Base-by-base conservation (phyloP, 1,140 invertebrate species). In the Apis laboriosa region DNA sequence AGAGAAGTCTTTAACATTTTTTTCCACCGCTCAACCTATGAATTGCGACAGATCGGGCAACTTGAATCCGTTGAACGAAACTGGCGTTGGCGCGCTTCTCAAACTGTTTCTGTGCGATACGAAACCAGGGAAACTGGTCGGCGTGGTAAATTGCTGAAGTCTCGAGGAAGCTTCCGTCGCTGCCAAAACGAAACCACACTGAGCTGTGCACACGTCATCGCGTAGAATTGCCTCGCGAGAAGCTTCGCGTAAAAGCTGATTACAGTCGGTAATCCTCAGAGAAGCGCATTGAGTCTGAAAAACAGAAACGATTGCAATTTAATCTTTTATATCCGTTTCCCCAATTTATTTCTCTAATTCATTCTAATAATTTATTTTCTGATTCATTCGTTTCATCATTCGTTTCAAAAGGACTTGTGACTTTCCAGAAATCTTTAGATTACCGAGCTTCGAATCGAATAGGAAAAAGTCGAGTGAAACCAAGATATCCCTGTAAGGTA, bases 241-340 rank as follows among this genome's bases (percentile, higher is more conserved):
- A 93, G 97, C 98, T 93, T 98, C 97, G 49, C 96, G 95, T 49
- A 97, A 93, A 56, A 98, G 94, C 86, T 97, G 96, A 60, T 96
- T 96, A 92, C 98, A 99, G 92, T 98, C 97, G 15, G 97, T 98
- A 73, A 99, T 97, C 84, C 97, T 96, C 21, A 98, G 93, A 0
- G 98, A 98, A 55, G 98, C 97, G 91, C 98, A 99, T 91, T 98
- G 97, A 1, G 97, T 96, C 97, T 98, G 94, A n/a, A 94, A 95
- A 63, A n/a, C 5, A 15, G 24, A 24, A 15, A 24, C 7, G 9
- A 17, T 43, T 7, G 34, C 0, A 43, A 43, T 7, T 43, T 43
- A 7, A 43, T 34, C 34, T 34, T 34, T 34, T 4, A 34, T 34
- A 34, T 34, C 4, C 4, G 34, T 34, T 34, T 4, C 34, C 4